Base-by-base conservation (phyloP, 53 echinoderm and acorn worm genomes). In the Arbacia lixula region DNA sequence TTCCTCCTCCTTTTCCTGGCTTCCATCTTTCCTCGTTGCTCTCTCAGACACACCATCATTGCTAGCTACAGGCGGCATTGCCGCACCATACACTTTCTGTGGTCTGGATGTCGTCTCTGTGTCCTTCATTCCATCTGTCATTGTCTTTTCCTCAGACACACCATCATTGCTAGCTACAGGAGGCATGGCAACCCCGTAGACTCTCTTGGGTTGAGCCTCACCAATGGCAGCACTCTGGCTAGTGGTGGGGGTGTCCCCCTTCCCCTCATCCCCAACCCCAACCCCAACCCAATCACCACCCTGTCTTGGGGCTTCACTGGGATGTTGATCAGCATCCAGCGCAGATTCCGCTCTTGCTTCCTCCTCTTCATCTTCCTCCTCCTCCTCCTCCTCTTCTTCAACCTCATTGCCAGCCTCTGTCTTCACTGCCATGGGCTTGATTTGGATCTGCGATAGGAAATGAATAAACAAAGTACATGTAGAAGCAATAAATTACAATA, bases 321-420 rank as follows among this genome's bases (percentile, higher is more conserved):
- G n/a, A n/a, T n/a, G n/a, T n/a, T n/a, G n/a, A n/a, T n/a, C n/a
- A n/a, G n/a, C n/a, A n/a, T n/a, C n/a, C n/a, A n/a, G n/a, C n/a
- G n/a, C n/a, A n/a, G n/a, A n/a, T n/a, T n/a, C n/a, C n/a, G n/a
- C n/a, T n/a, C n/a, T n/a, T n/a, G n/a, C n/a, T n/a, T 49, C 42
- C n/a, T 63, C 63, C 37, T 39, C 64, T 30, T 62, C 43, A 31
- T 63, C 61, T 19, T 81, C 82, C 11, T 78, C 78, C 14, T 81
- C 81, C 20, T 81, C 82, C 41, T 81, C 82, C 3, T 78, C 78
- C 31, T 81, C 82, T 79, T 79, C 79, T 60, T 79, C 79, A 33
- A 33, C 43, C 63, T 64, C 51, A n/a, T 62, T 31, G 28, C 41
- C 64, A 28, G 46, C 31, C 49, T 81, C 82, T 2, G 27, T 63